Base-by-base conservation (phyloP, 1,140 invertebrate genomes). In the Micrasema minimum region DNA sequence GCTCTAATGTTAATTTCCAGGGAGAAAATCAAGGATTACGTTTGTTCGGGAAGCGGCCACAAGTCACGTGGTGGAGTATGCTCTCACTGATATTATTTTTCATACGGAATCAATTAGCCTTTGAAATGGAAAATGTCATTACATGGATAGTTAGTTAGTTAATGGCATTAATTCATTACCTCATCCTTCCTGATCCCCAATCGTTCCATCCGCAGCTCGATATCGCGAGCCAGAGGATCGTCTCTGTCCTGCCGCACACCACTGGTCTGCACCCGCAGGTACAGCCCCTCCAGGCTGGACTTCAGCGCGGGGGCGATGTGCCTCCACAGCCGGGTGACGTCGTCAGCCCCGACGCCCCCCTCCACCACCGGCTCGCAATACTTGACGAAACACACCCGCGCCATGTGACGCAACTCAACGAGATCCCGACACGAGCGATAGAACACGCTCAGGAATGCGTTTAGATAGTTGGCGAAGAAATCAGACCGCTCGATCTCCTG, bases 391-490 rank as follows among this genome's bases (percentile, higher is more conserved):
- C 91, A 91, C 18, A 90, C 82, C 61, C 84, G 80, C 0, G 89
- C 87, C 82, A 92, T 91, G 77, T 90, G 89, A 80, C 87, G 89
- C 23, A 96, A 82, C 80, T 96, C 94, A 7, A 88, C 89, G 7
- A 95, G 79, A 86, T 96, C 93, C 45, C 92, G 83, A 80, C 93
- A 95, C 23, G 90, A 90, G 76, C 90, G 85, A 75, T 91, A 91
- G 80, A 94, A 96, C 7, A 94, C 90, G 67, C 90, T 91, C 0
- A 96, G 80, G 77, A 96, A 92, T 14, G 93, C 82, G 78, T 90
- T 91, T 22, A 96, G 78, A 80, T 94, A 96, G 80, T 90, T 91
- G 69, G 84, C 83, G 77, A 94, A 96, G 76, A 95, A 88, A 45
- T 91, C 86, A 38, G 80, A 77, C 69, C 80, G 80, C 2, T 87